A percentile compares a stretch with the other conserved stretches of the same genome.
Conservation (phyloP, 1,140 invertebrate genomes). For the Galleria mellonella region DNA sequence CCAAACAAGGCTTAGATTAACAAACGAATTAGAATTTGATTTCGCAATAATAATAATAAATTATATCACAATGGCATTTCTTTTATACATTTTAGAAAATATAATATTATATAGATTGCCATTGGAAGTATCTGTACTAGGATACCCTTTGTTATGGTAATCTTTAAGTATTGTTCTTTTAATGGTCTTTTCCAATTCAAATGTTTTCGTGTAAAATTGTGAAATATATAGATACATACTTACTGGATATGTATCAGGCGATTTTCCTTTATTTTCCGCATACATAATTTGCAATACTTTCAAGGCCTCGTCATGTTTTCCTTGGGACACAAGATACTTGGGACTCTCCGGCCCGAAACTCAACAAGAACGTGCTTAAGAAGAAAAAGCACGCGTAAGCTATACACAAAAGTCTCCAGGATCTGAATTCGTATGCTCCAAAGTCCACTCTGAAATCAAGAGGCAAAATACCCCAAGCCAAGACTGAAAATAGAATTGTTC, state of each 20-base stretch:
- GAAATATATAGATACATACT: constrained; percentile 12
- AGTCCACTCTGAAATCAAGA: constrained; percentile 57
- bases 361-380: constrained; percentile 70
- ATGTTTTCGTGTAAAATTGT: too few relatives aligned
- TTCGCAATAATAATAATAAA: too few relatives aligned
- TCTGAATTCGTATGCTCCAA: constrained; percentile 67
- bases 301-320: constrained; percentile 76
- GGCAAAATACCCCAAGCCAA: constrained; percentile 80
- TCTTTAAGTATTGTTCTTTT: background rate
- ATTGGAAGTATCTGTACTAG: background rate
- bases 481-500: constrained; percentile 58
- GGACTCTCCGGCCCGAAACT: constrained; percentile 83
- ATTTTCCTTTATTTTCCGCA: constrained; percentile 74
- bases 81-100: too few relatives aligned
- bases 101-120: too few relatives aligned
- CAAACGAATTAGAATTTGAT: too few relatives aligned
- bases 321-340: constrained; percentile 81
- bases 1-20: too few relatives aligned
- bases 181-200: background rate
- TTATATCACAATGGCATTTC: too few relatives aligned
- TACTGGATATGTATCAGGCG: constrained; percentile 46
- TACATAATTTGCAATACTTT: constrained; percentile 77
- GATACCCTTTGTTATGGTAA: background rate
- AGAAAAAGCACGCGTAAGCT: constrained; percentile 46
- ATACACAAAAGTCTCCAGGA: constrained; percentile 78